A percentile compares a stretch with the other conserved stretches of the same genome.
phyloP scores from a whole-genome alignment of 2,797 vertebrate species.

The Vultur gryphus region DNA sequence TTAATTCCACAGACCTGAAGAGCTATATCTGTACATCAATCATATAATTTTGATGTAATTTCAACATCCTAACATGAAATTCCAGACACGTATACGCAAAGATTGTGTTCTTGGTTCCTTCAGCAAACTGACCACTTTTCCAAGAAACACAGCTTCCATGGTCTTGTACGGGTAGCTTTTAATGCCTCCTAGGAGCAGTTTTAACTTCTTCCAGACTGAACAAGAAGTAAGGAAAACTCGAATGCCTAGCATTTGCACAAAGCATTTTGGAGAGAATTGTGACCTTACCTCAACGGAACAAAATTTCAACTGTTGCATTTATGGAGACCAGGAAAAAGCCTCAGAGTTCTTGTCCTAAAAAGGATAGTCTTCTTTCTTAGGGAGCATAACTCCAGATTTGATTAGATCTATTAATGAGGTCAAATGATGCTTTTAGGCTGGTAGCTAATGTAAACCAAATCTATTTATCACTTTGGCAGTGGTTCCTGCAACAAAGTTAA shows the following conservation, averaged over 20 bases:
- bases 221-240: not conserved
- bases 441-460: slow-evolving; percentile 61
- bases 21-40: not conserved
- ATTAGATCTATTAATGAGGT: slow-evolving; percentile 53
- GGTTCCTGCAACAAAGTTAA: slow-evolving; percentile 46
- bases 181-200: not conserved
- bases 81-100: not conserved
- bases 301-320: not conserved
- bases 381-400: slow-evolving; percentile 21
- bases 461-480: slow-evolving; percentile 64
- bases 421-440: slow-evolving; percentile 57
- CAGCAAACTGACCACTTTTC: not conserved
- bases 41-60: not conserved
- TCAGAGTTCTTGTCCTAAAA: not conserved
- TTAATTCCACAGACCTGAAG: not conserved
- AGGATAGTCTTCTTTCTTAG: not conserved
- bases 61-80: not conserved
- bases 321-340: not conserved
- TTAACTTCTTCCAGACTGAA: not conserved
- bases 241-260: not conserved
- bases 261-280: not conserved
- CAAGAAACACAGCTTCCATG: not conserved
- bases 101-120: not conserved
- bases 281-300: not conserved
- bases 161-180: not conserved